Evolutionary conservation across 2,888 invertebrate genomes (phyloP).

Genomic region (Craniophora ligustri): DNA sequence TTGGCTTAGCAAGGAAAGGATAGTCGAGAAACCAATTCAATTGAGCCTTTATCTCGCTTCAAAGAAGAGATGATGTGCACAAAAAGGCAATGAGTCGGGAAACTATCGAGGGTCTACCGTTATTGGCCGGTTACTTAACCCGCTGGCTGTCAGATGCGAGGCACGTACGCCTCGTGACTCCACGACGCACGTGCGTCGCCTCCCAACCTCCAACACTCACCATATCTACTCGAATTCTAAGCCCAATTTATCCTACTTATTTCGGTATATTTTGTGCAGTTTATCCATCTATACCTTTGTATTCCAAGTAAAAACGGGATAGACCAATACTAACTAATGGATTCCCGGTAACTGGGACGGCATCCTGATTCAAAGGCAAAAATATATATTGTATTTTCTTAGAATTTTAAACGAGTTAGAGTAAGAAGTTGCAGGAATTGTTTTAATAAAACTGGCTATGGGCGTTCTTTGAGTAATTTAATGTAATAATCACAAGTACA

Average conservation of each 20-base stretch:
- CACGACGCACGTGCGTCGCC: constrained; percentile 73
- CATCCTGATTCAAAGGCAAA: constrained; percentile 16
- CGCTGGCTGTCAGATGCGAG: constrained; percentile 62
- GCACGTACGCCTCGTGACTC: constrained; percentile 76
- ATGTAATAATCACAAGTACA: too few species aligned
- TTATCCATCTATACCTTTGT: constrained; percentile 62
- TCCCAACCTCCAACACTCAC: constrained; percentile 61
- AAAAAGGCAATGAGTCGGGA: constrained; percentile 40
- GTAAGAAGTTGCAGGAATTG: too few species aligned
- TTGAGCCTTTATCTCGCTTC: constrained; percentile 48
- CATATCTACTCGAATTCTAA: constrained; percentile 71
- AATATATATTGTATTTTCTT: constrained; percentile 21
- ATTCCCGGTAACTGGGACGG: constrained; percentile 55
- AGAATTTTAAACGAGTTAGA: constrained; percentile 13
- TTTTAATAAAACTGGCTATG: too few species aligned
- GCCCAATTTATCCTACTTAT: constrained; percentile 77
- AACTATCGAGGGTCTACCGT: constrained; percentile 60
- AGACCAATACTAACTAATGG: constrained; percentile 62
- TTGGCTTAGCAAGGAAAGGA: constrained; percentile 59
- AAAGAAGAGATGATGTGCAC: constrained; percentile 27
- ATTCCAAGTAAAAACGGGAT: constrained; percentile 56
- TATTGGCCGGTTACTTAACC: constrained; percentile 64
- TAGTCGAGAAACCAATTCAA: constrained; percentile 56
- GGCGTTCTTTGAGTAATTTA: too few species aligned
- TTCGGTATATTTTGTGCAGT: constrained; percentile 65